Evolutionary conservation across 2,113 vertebrate species (phyloP).

Genomic region (Sus scrofa): T2T-Sscrofa CM000818.6:123341001-123341500

Average conservation of each 20-base stretch:
- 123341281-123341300: background rate
- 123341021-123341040: background rate
- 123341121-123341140: background rate
- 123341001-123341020: background rate
- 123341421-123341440: slow-evolving; percentile 96
- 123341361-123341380: slow-evolving; percentile 93
- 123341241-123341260: background rate
- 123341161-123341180: background rate
- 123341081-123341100: background rate
- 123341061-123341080: background rate
- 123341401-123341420: slow-evolving; percentile 94
- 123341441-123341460: slow-evolving; percentile 97
- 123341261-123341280: background rate
- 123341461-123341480: slow-evolving; percentile 96
- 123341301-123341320: background rate
- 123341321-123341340: background rate
- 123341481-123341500: slow-evolving; percentile 97
- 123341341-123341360: slow-evolving; percentile 86
- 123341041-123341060: too few relatives aligned
- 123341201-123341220: background rate
- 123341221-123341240: background rate
- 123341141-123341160: background rate
- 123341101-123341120: background rate
- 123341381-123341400: slow-evolving; percentile 96
- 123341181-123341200: background rate